Evolutionary conservation across 2,113 vertebrate genomes (phyloP).

Genomic region (Gambusia affinis): DNA sequence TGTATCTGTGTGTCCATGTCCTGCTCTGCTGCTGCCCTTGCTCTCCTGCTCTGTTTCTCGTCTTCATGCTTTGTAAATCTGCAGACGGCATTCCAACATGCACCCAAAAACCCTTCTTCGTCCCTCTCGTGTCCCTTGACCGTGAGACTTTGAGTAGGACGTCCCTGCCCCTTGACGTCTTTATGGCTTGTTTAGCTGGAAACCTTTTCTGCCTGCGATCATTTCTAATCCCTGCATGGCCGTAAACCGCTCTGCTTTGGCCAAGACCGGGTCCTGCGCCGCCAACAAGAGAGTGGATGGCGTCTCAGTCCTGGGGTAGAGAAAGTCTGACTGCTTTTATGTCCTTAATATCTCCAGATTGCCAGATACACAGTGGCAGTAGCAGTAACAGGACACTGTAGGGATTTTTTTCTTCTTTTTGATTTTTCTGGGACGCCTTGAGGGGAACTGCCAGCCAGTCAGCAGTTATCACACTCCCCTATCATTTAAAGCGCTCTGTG

Average conservation of each 20-base stretch:
- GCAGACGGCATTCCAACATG: constrained; percentile 57
- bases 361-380: constrained; percentile 48
- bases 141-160: constrained; percentile 75
- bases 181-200: constrained; percentile 75
- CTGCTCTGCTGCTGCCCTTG: constrained; percentile 53
- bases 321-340: constrained; percentile 52
- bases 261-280: constrained; percentile 24
- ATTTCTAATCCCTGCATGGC: constrained; percentile 70
- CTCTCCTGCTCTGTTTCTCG: constrained; percentile 14
- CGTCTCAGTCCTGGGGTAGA: constrained; percentile 30
- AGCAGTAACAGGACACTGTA: constrained; percentile 23
- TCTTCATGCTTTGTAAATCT: constrained; percentile 66
- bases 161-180: constrained; percentile 68
- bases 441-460: constrained; percentile 57
- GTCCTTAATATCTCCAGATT: constrained; percentile 53
- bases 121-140: constrained; percentile 53
- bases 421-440: constrained; percentile 29
- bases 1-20: constrained; percentile 30
- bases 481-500: constrained; percentile 51
- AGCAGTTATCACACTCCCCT: constrained; percentile 44
- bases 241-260: constrained; percentile 50
- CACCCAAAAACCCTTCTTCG: constrained; percentile 55
- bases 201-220: constrained; percentile 71
- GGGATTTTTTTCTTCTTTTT: constrained; percentile 9
- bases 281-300: constrained; percentile 49